These are phyloP conservation scores for Proteles cristata DNA, from an alignment of 2,113 vertebrate species.

Conservation along the genomic window DNA sequence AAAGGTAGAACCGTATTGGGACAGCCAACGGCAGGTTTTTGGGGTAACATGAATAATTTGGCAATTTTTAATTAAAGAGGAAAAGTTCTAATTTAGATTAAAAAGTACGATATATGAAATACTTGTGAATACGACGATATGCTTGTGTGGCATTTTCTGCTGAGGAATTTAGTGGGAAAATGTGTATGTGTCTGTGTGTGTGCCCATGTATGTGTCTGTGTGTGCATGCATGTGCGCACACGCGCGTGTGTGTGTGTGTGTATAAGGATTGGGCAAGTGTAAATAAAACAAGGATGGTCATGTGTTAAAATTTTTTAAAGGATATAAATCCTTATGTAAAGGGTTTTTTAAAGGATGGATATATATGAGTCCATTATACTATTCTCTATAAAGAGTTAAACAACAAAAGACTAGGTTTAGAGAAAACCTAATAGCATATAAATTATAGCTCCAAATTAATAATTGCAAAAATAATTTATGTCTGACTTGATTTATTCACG, in stretches of 20 bases:
- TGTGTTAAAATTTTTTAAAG: neutral
- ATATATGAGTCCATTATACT: neutral
- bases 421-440: neutral
- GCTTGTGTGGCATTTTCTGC: neutral
- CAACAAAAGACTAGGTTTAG: neutral
- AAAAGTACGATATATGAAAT: neutral
- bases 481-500: conserved; percentile 16
- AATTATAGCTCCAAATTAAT: neutral
- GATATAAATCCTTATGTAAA: no score
- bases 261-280: neutral
- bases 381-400: neutral
- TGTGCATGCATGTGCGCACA: no score
- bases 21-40: neutral
- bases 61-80: neutral
- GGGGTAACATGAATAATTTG: neutral
- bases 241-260: neutral
- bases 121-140: neutral
- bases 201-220: no score
- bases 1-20: neutral
- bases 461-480: neutral
- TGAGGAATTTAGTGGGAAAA: neutral
- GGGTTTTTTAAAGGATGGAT: neutral
- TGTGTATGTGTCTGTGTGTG: neutral
- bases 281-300: neutral
- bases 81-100: neutral